Base-by-base conservation (phyloP, 1,140 invertebrate genomes). In the Magallana ariakensis region DNA sequence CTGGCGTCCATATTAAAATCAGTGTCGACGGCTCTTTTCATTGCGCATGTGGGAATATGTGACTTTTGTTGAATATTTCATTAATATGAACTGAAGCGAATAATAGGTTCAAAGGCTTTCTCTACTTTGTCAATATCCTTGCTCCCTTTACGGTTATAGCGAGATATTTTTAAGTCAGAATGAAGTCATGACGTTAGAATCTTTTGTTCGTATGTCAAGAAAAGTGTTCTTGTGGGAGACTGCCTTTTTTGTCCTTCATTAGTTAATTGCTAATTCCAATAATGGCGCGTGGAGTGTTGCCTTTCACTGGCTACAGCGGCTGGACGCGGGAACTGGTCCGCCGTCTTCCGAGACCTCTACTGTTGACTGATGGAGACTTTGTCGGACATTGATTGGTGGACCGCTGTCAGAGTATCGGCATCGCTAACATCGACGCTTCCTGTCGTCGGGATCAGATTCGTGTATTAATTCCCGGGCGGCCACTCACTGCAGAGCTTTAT, bases 31-130 rank as follows among this genome's bases (percentile, higher is more conserved):
- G 22, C 22, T 75, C 22, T 75, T 75, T 46, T 10, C 58, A 26
- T 11, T 5, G 33, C 66, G 10, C 66, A 13, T 26, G 19, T 26
- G 22, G 66, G 66, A 13, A 75, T 75, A 26, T 75, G 19, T 11
- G 66, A 26, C 66, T 22, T 75, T 26, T 75, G 66, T 75, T 75
- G 66, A 75, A 75, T 26, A 33, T 75, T 75, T 75, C 66, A 75
- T 75, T 22, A 75, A 19, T 26, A 26, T 13, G 11, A 13, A 22
- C 66, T 75, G 66, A 22, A 75, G 66, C 66, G 66, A 33, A 75
- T 75, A 75, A 75, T 75, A 26, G 22, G 22, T 75, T 26, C 9
- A 33, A 75, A 75, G 66, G 13, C 22, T 13, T 11, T 60, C 58
- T 16, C 10, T 60, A 2, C 33, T 60, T 58, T 13, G 58, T 60